Conservation (phyloP, 2,888 invertebrate species). For the Drosophila pseudotalamancana region DNA sequence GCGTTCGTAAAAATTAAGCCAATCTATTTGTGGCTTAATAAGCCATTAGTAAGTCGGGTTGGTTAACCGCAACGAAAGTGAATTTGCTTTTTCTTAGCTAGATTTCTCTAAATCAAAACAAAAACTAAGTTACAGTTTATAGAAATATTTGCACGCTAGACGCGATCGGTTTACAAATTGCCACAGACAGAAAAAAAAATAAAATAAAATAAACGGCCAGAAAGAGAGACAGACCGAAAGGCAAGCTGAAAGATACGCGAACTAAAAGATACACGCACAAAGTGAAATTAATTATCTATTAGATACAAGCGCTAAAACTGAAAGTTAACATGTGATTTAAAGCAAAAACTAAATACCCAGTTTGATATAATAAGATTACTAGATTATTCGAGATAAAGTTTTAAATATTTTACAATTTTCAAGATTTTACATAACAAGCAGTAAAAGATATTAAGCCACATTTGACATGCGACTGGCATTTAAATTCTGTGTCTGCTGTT, state of each 20-base stretch:
- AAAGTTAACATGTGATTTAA: constrained; percentile 48
- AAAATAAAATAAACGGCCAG: not conserved
- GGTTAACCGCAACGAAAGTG: constrained; percentile 78
- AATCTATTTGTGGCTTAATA: constrained; percentile 75
- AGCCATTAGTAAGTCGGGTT: constrained; percentile 75
- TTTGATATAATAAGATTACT: constrained; percentile 16
- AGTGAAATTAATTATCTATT: constrained; percentile 70
- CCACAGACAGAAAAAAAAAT: constrained; percentile 6
- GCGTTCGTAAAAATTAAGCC: constrained; percentile 53
- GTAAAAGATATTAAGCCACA: constrained; percentile 8
- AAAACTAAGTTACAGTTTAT: constrained; percentile 43
- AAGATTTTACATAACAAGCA: constrained; percentile 30
- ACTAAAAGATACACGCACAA: constrained; percentile 54
- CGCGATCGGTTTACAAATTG: constrained; percentile 57
- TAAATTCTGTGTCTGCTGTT: constrained; percentile 31
- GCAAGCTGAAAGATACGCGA: constrained; percentile 4
- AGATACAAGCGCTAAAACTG: constrained; percentile 58
- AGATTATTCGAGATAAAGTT: not conserved
- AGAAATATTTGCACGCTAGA: constrained; percentile 75
- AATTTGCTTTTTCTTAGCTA: constrained; percentile 52
- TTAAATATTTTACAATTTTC: not conserved
- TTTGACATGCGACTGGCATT: not conserved
- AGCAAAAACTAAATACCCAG: constrained; percentile 3
- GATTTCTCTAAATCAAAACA: constrained; percentile 59
- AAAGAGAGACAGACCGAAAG: constrained; percentile 8